Evolutionary conservation across 2,113 vertebrate species (phyloP).

Genomic region (Salminus brasiliensis): DNA sequence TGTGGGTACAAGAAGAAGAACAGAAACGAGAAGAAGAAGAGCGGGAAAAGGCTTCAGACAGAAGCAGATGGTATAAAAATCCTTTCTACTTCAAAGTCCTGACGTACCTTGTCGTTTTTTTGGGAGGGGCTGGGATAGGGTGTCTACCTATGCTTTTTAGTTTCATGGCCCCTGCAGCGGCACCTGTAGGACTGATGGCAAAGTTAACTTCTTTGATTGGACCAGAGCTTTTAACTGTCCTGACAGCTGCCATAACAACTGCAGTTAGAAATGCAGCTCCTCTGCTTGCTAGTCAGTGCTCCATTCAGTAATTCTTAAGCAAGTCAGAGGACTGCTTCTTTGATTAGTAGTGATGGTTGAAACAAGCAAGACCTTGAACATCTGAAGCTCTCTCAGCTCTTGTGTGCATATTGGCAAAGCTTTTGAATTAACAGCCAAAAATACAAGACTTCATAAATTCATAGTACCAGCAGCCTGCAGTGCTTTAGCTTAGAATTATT

Average conservation of each 20-base stretch:
- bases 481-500: no score
- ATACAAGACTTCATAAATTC: no score
- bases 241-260: neutral
- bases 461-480: no score
- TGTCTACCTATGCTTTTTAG: neutral
- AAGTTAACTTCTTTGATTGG: neutral
- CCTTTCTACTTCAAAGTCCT: neutral
- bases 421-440: no score
- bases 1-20: constrained; percentile 21
- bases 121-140: neutral
- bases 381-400: no score
- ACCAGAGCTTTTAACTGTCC: constrained; percentile 21
- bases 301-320: constrained; percentile 18
- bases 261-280: neutral
- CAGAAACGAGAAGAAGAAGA: constrained; percentile 6
- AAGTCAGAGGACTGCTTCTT: no score
- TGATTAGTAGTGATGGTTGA: no score
- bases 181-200: neutral
- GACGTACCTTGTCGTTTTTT: neutral
- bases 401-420: no score
- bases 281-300: neutral
- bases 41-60: neutral
- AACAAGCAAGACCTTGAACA: no score
- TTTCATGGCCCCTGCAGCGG: constrained; percentile 33
- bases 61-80: constrained; percentile 18